These are phyloP conservation scores for Typhlichthys eigenmanni DNA, from an alignment of 2,797 vertebrate genomes.

Conservation along the genomic window DNA sequence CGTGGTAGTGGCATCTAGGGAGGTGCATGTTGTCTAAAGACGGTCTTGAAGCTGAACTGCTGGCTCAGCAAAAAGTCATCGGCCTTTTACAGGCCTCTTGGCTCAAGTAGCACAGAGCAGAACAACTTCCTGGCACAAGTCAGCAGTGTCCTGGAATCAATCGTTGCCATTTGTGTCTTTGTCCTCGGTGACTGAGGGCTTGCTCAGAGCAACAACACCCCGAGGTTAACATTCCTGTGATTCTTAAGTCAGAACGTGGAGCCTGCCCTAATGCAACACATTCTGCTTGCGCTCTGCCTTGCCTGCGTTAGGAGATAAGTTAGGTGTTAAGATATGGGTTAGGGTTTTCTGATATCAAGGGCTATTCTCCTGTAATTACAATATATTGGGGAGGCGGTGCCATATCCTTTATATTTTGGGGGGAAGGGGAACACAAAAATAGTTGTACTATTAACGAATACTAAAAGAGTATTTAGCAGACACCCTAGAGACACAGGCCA, in stretches of 20 bases:
- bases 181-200: conserved; percentile 13
- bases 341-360: no score
- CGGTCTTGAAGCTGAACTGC: no score
- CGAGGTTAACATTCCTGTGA: conserved; percentile 15
- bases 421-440: not conserved
- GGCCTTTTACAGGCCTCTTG: not conserved
- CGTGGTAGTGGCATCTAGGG: no score
- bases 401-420: no score
- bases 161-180: conserved; percentile 1
- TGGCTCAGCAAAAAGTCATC: no score
- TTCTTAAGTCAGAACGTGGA: conserved; percentile 17
- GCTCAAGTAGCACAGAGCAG: not conserved
- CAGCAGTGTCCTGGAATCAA: conserved; percentile 11
- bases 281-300: conserved; percentile 6
- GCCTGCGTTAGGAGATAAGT: not conserved
- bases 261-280: conserved; percentile 17
- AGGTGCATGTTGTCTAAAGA: no score
- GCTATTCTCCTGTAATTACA: no score
- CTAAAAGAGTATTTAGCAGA: no score
- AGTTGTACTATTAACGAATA: no score
- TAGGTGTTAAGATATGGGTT: no score
- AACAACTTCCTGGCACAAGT: conserved; percentile 13
- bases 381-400: no score
- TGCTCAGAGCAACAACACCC: not conserved
- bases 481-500: no score